Conservation (phyloP, 2,113 vertebrate species). For the Phalacrocorax brasilianus region DNA sequence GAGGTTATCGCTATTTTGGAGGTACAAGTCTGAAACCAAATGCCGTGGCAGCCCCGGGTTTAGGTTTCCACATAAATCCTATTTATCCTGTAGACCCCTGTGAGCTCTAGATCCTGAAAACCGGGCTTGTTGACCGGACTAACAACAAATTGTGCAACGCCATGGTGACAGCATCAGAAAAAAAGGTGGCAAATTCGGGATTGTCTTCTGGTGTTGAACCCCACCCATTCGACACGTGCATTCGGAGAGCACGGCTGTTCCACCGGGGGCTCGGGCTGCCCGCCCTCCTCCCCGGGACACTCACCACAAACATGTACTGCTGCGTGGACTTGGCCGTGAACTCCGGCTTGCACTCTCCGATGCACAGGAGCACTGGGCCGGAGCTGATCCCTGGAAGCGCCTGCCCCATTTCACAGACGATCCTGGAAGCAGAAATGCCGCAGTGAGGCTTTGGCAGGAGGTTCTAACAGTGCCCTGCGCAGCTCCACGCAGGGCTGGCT, state of each 20-base stretch:
- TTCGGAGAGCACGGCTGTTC: accelerated
- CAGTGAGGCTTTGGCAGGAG: conserved; percentile 9
- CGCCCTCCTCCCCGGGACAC: neutral
- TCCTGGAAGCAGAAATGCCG: conserved; percentile 75
- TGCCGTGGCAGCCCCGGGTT: neutral
- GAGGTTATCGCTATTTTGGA: neutral
- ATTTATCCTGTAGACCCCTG: neutral
- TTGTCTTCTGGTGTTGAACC: accelerated
- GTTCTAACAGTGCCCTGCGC: neutral
- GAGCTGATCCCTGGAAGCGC: conserved; percentile 79
- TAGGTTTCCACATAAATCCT: neutral
- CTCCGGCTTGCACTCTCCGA: conserved; percentile 92
- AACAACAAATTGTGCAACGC: accelerated
- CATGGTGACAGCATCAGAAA: accelerated
- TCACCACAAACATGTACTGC: conserved; percentile 93
- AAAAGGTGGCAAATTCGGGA: accelerated
- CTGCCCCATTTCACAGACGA: conserved; percentile 94
- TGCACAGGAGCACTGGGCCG: conserved; percentile 90
- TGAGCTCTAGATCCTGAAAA: neutral
- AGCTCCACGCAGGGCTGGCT: neutral
- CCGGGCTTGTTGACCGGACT: accelerated
- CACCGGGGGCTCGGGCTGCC: accelerated
- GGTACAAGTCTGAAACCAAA: neutral
- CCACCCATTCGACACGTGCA: accelerated
- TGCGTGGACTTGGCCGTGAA: conserved; percentile 89